Evolutionary conservation across 2,888 invertebrate genomes (phyloP).

Genomic region (Drosophila kambysellisi): DNA sequence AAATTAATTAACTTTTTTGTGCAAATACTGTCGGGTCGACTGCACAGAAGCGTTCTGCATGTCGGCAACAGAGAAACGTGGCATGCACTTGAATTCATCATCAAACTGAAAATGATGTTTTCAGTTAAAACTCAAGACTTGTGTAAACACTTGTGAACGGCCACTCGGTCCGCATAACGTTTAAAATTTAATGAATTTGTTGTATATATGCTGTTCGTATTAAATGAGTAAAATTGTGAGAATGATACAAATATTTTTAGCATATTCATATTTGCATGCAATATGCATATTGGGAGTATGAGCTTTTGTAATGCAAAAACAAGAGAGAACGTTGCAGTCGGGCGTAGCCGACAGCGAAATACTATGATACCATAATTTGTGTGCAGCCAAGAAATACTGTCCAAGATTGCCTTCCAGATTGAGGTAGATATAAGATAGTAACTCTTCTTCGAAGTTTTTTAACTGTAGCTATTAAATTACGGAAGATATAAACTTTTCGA

Average conservation of each 20-base stretch:
- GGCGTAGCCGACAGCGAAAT: too few species aligned
- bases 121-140: conserved; percentile 85
- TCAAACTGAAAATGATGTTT: conserved; percentile 83
- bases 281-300: background rate
- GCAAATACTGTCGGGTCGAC: conserved; percentile 62
- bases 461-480: too few species aligned
- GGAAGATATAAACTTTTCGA: too few species aligned
- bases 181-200: conserved; percentile 65
- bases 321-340: too few species aligned
- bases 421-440: too few species aligned
- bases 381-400: too few species aligned
- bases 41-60: conserved; percentile 39
- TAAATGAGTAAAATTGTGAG: conserved; percentile 21
- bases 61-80: conserved; percentile 32
- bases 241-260: conserved; percentile 1
- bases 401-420: too few species aligned
- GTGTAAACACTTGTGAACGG: conserved; percentile 83
- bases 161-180: conserved; percentile 51
- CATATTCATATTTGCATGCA: background rate
- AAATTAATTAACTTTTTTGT: conserved; percentile 72
- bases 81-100: conserved; percentile 68
- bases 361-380: too few species aligned
- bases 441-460: too few species aligned
- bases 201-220: conserved; percentile 10
- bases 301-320: too few species aligned